phyloP scores from a whole-genome alignment of 2,113 vertebrate species.

The Neodontobutis hainanensis region DNA sequence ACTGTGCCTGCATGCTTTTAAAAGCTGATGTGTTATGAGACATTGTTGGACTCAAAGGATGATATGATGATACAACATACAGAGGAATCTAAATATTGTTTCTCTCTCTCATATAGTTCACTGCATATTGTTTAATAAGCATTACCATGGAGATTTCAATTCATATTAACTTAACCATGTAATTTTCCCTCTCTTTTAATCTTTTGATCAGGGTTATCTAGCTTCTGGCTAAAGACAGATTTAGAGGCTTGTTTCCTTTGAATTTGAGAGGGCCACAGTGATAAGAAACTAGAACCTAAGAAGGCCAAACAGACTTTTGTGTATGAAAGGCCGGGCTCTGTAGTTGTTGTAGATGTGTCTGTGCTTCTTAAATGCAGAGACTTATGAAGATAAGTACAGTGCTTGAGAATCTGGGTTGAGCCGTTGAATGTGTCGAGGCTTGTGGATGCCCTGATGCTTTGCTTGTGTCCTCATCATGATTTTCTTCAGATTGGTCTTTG shows the following conservation, averaged over 20 bases:
- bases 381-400: background rate
- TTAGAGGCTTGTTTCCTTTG: constrained; percentile 30
- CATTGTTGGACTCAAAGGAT: background rate
- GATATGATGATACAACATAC: too few species aligned
- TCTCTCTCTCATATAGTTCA: too few species aligned
- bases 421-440: background rate
- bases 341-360: background rate
- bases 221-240: too few species aligned
- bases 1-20: background rate
- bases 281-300: constrained; percentile 15
- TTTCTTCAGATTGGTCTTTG: constrained; percentile 5
- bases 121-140: too few species aligned
- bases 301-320: background rate
- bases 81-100: too few species aligned
- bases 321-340: background rate
- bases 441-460: background rate
- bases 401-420: background rate
- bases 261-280: constrained; percentile 7
- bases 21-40: background rate
- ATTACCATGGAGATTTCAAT: too few species aligned
- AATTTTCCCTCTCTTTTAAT: too few species aligned
- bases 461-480: background rate
- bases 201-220: too few species aligned
- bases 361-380: background rate
- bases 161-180: too few species aligned